These are phyloP conservation scores for Malthinus flaveolus DNA, from an alignment of 2,888 invertebrate species.

Conservation along the genomic window DNA sequence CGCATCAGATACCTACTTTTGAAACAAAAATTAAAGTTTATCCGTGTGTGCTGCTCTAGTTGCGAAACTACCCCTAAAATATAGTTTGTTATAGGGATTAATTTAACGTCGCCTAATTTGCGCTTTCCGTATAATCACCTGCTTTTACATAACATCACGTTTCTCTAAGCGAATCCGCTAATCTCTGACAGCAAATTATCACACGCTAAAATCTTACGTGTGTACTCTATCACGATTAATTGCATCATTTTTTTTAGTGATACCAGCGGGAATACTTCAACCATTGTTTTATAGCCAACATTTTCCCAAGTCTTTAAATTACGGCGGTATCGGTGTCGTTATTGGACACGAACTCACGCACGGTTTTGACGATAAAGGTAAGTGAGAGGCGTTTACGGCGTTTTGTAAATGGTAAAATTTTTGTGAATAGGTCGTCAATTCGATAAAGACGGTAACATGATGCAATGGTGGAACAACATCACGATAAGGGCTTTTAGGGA, in stretches of 20 bases:
- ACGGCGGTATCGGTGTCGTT: constrained; percentile 84
- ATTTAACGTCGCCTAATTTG: neutral
- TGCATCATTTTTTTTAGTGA: constrained; percentile 61
- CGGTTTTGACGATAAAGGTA: constrained; percentile 82
- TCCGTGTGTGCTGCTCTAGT: no score
- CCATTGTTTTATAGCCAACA: constrained; percentile 85
- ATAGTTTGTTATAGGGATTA: no score
- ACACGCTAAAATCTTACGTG: neutral
- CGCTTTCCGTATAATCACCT: no score
- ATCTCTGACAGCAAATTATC: no score
- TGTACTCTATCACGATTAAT: neutral
- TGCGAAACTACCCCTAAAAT: no score
- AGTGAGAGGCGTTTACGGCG: neutral
- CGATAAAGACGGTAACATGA: constrained; percentile 87
- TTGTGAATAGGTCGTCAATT: constrained; percentile 73
- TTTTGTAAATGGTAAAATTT: constrained; percentile 3
- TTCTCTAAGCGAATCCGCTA: no score
- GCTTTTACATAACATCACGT: no score
- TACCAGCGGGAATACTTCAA: constrained; percentile 85
- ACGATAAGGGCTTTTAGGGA: constrained; percentile 80
- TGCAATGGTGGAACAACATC: constrained; percentile 90
- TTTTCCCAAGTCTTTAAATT: constrained; percentile 80
- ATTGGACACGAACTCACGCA: constrained; percentile 87
- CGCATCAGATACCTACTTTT: no score
- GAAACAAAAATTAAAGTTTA: no score